Conservation (phyloP, 2,888 invertebrate genomes). For the Ophraella communa region DNA sequence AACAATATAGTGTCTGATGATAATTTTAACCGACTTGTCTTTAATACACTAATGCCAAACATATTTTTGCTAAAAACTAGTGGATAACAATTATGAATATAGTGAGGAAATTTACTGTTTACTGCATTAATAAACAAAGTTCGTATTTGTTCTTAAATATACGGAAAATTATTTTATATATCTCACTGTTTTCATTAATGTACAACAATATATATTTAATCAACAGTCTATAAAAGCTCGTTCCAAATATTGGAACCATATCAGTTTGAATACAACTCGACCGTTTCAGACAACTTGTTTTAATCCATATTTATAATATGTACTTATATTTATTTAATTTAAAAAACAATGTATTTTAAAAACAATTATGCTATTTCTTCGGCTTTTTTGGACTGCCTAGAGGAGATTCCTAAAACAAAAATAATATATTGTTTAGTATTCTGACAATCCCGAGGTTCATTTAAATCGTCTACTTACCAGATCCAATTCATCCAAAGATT, state of each 20-base stretch:
- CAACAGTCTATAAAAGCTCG: slow-evolving; percentile 42
- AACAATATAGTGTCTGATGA: not conserved
- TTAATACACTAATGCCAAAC: no score
- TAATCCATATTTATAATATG: slow-evolving; percentile 17
- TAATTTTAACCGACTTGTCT: no score
- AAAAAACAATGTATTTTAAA: slow-evolving; percentile 25
- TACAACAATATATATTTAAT: slow-evolving; percentile 41
- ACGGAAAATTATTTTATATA: slow-evolving; percentile 34
- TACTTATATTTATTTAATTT: slow-evolving; percentile 19
- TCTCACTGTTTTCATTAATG: slow-evolving; percentile 42
- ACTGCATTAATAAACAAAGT: slow-evolving; percentile 37
- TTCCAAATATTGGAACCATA: slow-evolving; percentile 28
- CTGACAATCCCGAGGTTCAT: not conserved
- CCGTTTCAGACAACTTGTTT: slow-evolving; percentile 22
- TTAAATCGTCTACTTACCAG: slow-evolving; percentile 57
- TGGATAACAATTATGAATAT: not conserved
- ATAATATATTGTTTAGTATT: not conserved
- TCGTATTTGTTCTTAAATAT: slow-evolving; percentile 33
- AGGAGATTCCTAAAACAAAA: slow-evolving; percentile 50
- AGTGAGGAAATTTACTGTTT: not conserved
- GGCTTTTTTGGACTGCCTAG: slow-evolving; percentile 50
- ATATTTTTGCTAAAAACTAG: no score
- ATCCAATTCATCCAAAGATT: slow-evolving; percentile 70
- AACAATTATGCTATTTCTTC: slow-evolving; percentile 44
- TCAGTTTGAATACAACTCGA: slow-evolving; percentile 18